Conservation (phyloP, 2,888 invertebrate species). For the Abscondita cerata region DNA sequence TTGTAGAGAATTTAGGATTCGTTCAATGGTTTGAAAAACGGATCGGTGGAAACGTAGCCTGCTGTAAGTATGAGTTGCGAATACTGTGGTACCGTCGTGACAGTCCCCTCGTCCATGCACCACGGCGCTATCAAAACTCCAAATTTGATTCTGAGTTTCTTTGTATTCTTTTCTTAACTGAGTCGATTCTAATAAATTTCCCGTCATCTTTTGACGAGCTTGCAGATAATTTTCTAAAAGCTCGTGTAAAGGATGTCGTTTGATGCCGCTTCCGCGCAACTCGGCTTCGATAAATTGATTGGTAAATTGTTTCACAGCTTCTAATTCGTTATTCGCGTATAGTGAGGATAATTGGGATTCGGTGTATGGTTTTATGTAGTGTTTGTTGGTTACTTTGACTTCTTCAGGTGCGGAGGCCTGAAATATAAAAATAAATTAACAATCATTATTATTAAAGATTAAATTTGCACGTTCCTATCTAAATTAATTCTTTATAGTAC, state of each 20-base stretch:
- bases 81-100: constrained; percentile 71
- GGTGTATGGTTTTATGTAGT: constrained; percentile 63
- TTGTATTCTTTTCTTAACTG: constrained; percentile 64
- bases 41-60: constrained; percentile 68
- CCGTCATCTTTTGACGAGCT: constrained; percentile 68
- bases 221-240: constrained; percentile 72
- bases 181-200: constrained; percentile 68
- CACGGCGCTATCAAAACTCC: constrained; percentile 67
- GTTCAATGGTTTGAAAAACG: constrained; percentile 63
- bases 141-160: constrained; percentile 66
- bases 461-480: too few relatives aligned
- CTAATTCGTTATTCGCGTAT: constrained; percentile 73
- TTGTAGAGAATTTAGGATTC: constrained; percentile 68
- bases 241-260: constrained; percentile 68
- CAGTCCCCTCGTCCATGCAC: constrained; percentile 69
- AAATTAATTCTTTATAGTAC: too few relatives aligned
- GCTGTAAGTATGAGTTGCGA: constrained; percentile 68
- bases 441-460: too few relatives aligned
- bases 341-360: constrained; percentile 68
- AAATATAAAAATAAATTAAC: too few relatives aligned
- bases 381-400: too few relatives aligned
- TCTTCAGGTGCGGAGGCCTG: too few relatives aligned
- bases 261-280: constrained; percentile 62
- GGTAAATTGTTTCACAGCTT: constrained; percentile 67
- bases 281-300: constrained; percentile 72